These are phyloP conservation scores for Pseudochirops corinnae DNA, from an alignment of 2,797 vertebrate species.

Conservation along the genomic window DNA sequence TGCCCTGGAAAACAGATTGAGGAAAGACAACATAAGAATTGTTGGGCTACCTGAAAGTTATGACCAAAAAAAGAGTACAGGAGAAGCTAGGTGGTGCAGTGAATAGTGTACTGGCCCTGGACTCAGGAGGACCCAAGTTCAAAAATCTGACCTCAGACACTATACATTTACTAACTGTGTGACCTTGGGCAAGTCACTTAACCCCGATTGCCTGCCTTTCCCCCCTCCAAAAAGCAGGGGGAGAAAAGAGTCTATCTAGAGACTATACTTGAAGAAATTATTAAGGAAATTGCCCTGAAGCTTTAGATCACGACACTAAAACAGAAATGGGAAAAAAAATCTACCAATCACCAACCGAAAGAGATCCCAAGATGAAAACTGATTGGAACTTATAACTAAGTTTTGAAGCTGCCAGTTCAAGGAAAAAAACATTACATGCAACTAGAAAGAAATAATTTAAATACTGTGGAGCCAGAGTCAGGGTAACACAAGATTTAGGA, in stretches of 20 bases:
- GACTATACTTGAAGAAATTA: background rate
- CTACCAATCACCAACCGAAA: background rate
- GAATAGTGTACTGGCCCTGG: too few relatives aligned
- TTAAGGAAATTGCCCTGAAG: background rate
- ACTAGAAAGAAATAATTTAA: background rate
- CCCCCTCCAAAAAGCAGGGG: too few relatives aligned
- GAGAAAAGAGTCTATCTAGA: background rate
- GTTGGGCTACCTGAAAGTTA: background rate
- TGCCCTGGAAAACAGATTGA: background rate
- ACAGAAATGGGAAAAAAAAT: background rate
- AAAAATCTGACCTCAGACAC: too few relatives aligned
- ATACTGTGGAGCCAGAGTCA: background rate
- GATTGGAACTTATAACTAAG: background rate
- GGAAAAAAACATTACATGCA: background rate
- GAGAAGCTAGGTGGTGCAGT: too few relatives aligned
- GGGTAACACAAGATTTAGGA: background rate
- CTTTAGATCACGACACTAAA: background rate
- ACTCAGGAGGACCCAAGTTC: too few relatives aligned
- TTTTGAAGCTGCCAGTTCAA: background rate
- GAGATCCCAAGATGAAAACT: background rate
- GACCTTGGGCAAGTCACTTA: too few relatives aligned
- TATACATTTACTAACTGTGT: too few relatives aligned
- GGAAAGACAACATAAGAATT: background rate
- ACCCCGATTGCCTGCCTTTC: too few relatives aligned
- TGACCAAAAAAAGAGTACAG: background rate